These are phyloP conservation scores for Xenopus laevis DNA, from an alignment of 2,113 vertebrate genomes.

Conservation along the genomic window DNA sequence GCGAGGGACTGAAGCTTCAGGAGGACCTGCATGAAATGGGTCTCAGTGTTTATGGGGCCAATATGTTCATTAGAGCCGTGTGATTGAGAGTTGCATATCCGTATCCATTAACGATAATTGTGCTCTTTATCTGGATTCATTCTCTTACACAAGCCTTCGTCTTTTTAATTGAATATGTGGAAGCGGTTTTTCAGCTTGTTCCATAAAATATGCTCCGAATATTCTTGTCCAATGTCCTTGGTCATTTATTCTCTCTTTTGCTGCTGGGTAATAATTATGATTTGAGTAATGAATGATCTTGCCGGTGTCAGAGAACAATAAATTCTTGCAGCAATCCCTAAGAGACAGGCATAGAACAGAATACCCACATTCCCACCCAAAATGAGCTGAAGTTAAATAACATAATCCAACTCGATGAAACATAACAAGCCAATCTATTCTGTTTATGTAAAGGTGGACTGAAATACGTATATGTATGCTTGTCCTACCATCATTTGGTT, in stretches of 20 bases:
- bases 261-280: too few relatives aligned
- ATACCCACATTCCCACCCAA: too few relatives aligned
- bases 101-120: slow-evolving; percentile 7
- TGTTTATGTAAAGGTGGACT: too few relatives aligned
- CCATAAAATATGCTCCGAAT: slow-evolving; percentile 20
- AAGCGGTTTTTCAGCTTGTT: slow-evolving; percentile 12
- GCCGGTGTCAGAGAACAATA: neutral
- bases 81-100: slow-evolving; percentile 8
- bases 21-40: slow-evolving; percentile 29
- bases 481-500: too few relatives aligned
- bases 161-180: slow-evolving; percentile 6
- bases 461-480: too few relatives aligned
- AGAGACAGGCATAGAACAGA: too few relatives aligned
- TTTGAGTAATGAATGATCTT: too few relatives aligned
- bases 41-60: slow-evolving; percentile 25
- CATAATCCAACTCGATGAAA: too few relatives aligned
- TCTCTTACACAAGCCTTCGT: neutral
- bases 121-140: neutral
- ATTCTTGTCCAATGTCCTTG: neutral
- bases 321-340: too few relatives aligned
- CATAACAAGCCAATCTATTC: too few relatives aligned
- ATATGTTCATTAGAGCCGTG: neutral
- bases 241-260: neutral
- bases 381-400: too few relatives aligned
- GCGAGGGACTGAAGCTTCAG: slow-evolving; percentile 6